A percentile compares a stretch with the other conserved stretches of the same genome.
Evolutionary conservation across 2,797 vertebrate species (phyloP).

Genomic region (Catharus ustulatus): DNA sequence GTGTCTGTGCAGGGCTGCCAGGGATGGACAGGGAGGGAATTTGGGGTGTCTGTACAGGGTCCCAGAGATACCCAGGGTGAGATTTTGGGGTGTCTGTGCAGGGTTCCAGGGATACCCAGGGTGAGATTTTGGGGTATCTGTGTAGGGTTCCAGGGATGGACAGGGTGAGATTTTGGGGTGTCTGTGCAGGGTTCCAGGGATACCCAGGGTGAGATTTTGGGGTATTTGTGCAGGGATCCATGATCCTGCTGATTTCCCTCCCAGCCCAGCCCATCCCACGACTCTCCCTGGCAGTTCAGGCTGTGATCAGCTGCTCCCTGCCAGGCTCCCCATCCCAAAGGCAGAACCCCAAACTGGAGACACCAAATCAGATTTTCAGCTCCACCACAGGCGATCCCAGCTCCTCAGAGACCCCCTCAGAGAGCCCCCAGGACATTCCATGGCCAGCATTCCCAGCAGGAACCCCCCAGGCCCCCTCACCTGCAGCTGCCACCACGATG

Average conservation of each 20-base stretch:
- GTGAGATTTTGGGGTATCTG: neutral
- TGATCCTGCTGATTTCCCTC: neutral
- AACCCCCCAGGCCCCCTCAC: slow-evolving; percentile 57
- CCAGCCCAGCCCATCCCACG: neutral
- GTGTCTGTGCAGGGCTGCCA: neutral
- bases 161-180: too few species aligned
- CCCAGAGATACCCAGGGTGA: neutral
- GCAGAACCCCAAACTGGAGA: neutral
- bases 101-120: neutral
- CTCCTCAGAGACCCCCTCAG: fast-evolving
- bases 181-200: too few species aligned
- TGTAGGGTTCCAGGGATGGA: neutral
- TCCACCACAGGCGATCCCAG: too few species aligned
- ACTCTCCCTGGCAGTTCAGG: neutral
- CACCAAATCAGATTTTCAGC: neutral
- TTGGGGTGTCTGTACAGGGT: too few species aligned
- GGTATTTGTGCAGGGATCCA: neutral
- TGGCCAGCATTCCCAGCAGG: fast-evolving
- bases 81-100: neutral
- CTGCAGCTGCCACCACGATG: slow-evolving; percentile 93
- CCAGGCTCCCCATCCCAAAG: neutral
- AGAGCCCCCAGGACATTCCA: neutral
- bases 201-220: neutral
- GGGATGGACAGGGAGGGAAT: too few species aligned
- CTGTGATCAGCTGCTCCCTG: neutral